Evolutionary conservation across 2,888 invertebrate species (phyloP), one percentile per base, ranked within the genome.

Genomic region (Tipula lateralis): DNA sequence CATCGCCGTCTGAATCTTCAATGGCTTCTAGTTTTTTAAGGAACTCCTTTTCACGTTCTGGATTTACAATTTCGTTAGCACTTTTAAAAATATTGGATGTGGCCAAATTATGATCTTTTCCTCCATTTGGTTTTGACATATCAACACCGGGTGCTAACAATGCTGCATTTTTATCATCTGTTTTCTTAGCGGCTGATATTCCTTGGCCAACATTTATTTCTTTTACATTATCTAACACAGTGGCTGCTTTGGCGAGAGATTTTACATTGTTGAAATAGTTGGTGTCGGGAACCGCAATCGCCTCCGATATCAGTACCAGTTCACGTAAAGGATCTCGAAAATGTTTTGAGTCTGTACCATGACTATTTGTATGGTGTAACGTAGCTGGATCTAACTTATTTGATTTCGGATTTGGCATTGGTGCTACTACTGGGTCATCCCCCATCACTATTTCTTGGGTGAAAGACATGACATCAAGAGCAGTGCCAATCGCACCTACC

Each of bases 391-490:
- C 34, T 1, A 12, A 83, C 4, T 30, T 30, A 4, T 16, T 83
- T 19, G 6, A 9, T 19, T 83, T 34, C 19, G 19, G 16, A 36
- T 19, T 34, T 19, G 12, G 5, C 0, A 83, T 36, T 83, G 83
- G 36, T 4, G 34, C 36, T 1, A 16, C 34, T 7, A 34, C 36
- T 19, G 84, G 50, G 12, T 87, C 87, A 13, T 86, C 87, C 12
- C 87, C 88, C 86, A 93, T 88, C 86, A 93, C 93, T 85, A 95
- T 91, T 88, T 97, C 96, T 87, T 94, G 94, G 9, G 96, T 94
- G 89, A 95, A 96, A 0, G 96, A 94, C 92, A 97, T 94, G 86
- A 96, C 95, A 88, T 96, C 96, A 85, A 96, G 91, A 0, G 96
- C 95, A 13, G 94, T 93, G 2, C 94, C 94, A 82, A 96, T 90